These are phyloP conservation scores for Edolisoma coerulescens DNA, from an alignment of 2,113 vertebrate genomes.

Conservation along the genomic window DNA sequence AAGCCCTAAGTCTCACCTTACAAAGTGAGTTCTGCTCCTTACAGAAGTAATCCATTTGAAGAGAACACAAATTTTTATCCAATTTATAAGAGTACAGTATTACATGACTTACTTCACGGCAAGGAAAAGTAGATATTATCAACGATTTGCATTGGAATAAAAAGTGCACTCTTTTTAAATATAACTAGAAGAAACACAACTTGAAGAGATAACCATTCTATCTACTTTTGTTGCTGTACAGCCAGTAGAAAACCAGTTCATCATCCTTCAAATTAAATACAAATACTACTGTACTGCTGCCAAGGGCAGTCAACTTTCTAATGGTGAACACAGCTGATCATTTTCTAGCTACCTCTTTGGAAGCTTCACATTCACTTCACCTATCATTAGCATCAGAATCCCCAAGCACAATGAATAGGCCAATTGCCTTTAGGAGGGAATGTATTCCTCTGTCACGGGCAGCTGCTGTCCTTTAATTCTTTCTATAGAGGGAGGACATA, in stretches of 20 bases:
- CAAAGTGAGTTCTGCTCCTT: neutral
- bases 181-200: neutral
- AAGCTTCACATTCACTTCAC: neutral
- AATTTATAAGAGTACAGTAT: neutral
- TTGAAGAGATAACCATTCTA: neutral
- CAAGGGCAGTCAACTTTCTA: neutral
- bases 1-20: neutral
- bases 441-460: neutral
- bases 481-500: neutral
- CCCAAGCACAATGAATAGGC: neutral
- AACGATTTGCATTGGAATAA: neutral
- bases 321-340: neutral
- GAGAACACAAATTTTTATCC: neutral
- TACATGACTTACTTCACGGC: neutral
- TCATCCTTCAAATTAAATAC: neutral
- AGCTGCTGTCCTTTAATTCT: neutral
- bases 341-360: neutral
- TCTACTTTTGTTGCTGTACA: neutral
- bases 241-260: neutral
- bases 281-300: neutral
- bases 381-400: neutral
- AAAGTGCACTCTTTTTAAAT: neutral
- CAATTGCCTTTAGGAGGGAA: neutral
- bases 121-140: neutral
- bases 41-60: neutral